A percentile compares a stretch with the other conserved stretches of the same genome.
Evolutionary conservation across 1,140 invertebrate genomes (phyloP).

Genomic region (Drosophila biarmipes): DNA sequence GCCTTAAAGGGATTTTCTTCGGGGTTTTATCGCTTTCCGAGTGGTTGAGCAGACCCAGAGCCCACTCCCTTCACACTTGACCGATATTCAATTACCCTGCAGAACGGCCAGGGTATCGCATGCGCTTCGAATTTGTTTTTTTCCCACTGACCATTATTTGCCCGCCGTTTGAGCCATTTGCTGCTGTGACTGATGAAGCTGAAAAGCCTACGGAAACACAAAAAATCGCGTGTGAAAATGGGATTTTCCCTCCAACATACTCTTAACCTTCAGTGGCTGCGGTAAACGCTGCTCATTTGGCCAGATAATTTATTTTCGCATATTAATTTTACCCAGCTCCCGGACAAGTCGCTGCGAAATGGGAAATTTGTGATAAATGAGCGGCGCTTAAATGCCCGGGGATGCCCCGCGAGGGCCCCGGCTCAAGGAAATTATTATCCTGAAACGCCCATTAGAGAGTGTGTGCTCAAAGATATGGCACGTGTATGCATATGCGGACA

Average conservation of each 20-base stretch:
- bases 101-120: slow-evolving; percentile 22
- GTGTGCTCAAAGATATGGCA: slow-evolving; percentile 49
- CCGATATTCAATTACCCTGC: slow-evolving; percentile 79
- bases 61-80: slow-evolving; percentile 65
- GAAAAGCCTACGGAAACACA: slow-evolving; percentile 57
- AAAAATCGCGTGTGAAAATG: slow-evolving; percentile 72
- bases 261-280: slow-evolving; percentile 31
- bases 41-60: slow-evolving; percentile 28
- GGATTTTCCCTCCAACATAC: slow-evolving; percentile 27
- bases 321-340: slow-evolving; percentile 75
- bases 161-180: slow-evolving; percentile 51
- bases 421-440: slow-evolving; percentile 67
- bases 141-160: slow-evolving; percentile 51
- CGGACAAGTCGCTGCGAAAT: slow-evolving; percentile 57
- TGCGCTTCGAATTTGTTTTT: slow-evolving; percentile 13
- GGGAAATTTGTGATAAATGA: slow-evolving; percentile 82
- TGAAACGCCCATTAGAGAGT: slow-evolving; percentile 31
- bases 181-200: slow-evolving; percentile 76
- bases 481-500: slow-evolving; percentile 23
- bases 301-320: slow-evolving; percentile 83
- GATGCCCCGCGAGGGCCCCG: slow-evolving; percentile 24
- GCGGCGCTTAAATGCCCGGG: slow-evolving; percentile 67
- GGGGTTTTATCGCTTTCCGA: slow-evolving; percentile 78
- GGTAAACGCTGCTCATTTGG: slow-evolving; percentile 75
- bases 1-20: slow-evolving; percentile 31